phyloP scores from a whole-genome alignment of 2,113 vertebrate species.

The Colius striatus region DNA sequence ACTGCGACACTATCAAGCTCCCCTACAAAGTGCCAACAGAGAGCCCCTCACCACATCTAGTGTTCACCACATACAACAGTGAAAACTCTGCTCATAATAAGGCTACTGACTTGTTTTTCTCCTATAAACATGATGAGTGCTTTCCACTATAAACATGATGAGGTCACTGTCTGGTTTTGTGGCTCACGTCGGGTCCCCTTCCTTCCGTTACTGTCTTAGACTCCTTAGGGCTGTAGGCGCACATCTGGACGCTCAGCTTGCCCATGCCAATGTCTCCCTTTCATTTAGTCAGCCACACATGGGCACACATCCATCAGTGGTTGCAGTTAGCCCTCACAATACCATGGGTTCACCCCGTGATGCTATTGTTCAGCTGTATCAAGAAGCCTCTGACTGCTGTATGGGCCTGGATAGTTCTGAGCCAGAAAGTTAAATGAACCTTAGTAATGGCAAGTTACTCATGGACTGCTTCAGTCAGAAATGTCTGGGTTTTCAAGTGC shows the following conservation, averaged over 20 bases:
- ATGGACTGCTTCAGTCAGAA: not conserved
- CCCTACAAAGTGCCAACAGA: not conserved
- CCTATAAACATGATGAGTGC: not conserved
- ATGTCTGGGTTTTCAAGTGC: not conserved
- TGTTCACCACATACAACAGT: not conserved
- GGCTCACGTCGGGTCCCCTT: not conserved
- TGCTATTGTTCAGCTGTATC: not conserved
- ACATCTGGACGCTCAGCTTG: not conserved
- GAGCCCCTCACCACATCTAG: not conserved
- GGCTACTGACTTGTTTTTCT: not conserved
- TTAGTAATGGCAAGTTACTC: not conserved
- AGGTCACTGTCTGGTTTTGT: conserved; percentile 51
- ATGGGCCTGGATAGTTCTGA: not conserved
- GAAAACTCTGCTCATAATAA: not conserved
- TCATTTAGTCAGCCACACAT: not conserved
- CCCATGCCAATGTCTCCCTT: not conserved
- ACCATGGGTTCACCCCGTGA: not conserved
- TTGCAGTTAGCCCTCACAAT: not conserved
- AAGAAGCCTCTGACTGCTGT: not conserved
- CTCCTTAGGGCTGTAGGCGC: not conserved
- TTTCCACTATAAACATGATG: not conserved
- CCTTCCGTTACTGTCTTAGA: conserved; percentile 11
- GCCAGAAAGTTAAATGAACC: not conserved
- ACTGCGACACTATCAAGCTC: not conserved
- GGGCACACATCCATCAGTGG: not conserved